Conservation (phyloP, 2,113 vertebrate species). For the Geococcyx californianus region DNA sequence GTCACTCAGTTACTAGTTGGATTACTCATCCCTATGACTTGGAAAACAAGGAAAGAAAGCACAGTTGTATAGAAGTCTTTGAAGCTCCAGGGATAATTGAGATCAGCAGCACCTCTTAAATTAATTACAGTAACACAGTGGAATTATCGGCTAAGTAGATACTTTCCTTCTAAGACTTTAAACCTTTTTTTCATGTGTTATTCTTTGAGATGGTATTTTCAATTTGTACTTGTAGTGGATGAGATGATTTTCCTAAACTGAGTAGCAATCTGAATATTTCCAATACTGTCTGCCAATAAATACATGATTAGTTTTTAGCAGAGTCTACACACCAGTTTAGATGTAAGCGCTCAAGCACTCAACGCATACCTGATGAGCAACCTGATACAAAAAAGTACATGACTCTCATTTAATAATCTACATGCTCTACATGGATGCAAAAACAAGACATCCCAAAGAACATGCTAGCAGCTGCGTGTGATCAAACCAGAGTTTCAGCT, state of each 20-base stretch:
- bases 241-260: not conserved
- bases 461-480: not conserved
- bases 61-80: slow-evolving; percentile 18
- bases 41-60: slow-evolving; percentile 65
- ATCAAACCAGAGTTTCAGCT: not conserved
- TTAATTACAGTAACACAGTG: slow-evolving; percentile 23
- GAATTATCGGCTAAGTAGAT: not conserved
- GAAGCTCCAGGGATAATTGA: slow-evolving; percentile 60
- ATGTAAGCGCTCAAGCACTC: not conserved
- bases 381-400: not conserved
- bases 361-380: not conserved
- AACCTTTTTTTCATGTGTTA: not conserved
- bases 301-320: not conserved
- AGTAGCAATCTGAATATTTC: not conserved
- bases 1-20: slow-evolving; percentile 39
- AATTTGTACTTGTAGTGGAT: not conserved
- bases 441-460: not conserved
- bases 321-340: not conserved
- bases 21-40: slow-evolving; percentile 46
- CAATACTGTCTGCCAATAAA: not conserved
- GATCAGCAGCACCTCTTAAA: slow-evolving; percentile 45
- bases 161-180: not conserved
- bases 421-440: not conserved
- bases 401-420: not conserved
- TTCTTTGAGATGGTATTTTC: not conserved